Base-by-base conservation (phyloP, 2,888 invertebrate species). In the Oxytorus armatus region DNA sequence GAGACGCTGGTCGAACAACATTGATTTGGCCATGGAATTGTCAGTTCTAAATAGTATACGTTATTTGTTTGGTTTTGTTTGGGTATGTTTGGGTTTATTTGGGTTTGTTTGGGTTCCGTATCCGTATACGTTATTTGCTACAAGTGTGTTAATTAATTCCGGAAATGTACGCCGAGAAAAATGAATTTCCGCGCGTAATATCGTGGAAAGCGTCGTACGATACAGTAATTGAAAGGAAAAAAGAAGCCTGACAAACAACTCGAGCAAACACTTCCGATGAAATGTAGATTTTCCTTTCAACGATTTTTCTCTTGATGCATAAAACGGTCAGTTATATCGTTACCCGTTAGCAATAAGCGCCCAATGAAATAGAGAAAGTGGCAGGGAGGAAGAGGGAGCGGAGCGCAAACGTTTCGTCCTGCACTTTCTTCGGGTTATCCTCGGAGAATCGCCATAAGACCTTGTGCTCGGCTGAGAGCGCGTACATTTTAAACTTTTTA, bases 401-500 rank as follows among this genome's bases (percentile, higher is more conserved):
- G 10, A n/a, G 53, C n/a, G 25, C 5, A 2, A 53, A 53, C 53
- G 25, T 53, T 25, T 53, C 5, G 29, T 53, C 29, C 29, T 25
- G n/a, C 29, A 53, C 25, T 53, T 53, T 29, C 29, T 14, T 53
- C 7, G 25, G 5, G 25, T 7, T 25, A 11, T 29, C 14, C 49
- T 11, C 36, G 36, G 1, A 36, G 44, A n/a, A 53, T 25, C 25
- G n/a, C 53, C 29, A 14, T 29, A 53, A 53, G 25, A 53, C 29
- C n/a, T 29, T 3, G 7, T 8, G 5, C n/a, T 5, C 25, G 25
- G 7, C 21, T 18, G 18, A 18, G 49, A 21, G 21, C 23, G 36
- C 39, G 10, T 66, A 66, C 39, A 23, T 53, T 53, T 42, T 23
- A 42, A 68, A 68, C 39, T 68, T 68, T 68, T 68, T 68, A 68